These are phyloP conservation scores for Caenorhabditis latens DNA, from an alignment of 1,140 invertebrate species.

Conservation along the genomic window DNA sequence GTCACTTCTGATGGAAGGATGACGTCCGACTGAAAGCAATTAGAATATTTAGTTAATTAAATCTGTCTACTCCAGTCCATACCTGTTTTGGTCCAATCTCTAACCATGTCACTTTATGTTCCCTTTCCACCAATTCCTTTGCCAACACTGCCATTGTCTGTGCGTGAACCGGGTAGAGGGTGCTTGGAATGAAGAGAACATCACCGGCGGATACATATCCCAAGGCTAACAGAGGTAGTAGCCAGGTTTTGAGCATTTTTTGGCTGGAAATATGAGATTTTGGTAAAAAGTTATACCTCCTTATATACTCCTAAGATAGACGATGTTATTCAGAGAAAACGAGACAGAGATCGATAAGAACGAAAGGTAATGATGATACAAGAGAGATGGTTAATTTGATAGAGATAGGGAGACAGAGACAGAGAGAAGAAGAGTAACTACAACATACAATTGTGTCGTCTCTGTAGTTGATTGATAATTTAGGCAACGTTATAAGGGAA, in stretches of 20 bases:
- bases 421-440: neutral
- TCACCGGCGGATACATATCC: neutral
- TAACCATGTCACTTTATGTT: constrained; percentile 75
- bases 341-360: neutral
- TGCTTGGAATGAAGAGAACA: constrained; percentile 54
- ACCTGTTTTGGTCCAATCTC: constrained; percentile 74
- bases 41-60: neutral
- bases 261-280: neutral
- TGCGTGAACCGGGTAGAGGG: constrained; percentile 69
- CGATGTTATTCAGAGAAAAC: neutral
- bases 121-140: constrained; percentile 71
- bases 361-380: neutral
- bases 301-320: neutral
- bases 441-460: constrained; percentile 32
- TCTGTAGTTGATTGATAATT: constrained; percentile 1
- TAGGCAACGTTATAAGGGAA: neutral
- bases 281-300: no score
- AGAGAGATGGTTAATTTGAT: neutral
- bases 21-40: constrained; percentile 60
- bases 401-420: neutral
- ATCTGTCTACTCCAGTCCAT: neutral
- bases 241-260: neutral
- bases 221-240: neutral
- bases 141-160: constrained; percentile 72
- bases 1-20: constrained; percentile 69